phyloP scores from a whole-genome alignment of 2,113 vertebrate species.

The Garra rufa region DNA sequence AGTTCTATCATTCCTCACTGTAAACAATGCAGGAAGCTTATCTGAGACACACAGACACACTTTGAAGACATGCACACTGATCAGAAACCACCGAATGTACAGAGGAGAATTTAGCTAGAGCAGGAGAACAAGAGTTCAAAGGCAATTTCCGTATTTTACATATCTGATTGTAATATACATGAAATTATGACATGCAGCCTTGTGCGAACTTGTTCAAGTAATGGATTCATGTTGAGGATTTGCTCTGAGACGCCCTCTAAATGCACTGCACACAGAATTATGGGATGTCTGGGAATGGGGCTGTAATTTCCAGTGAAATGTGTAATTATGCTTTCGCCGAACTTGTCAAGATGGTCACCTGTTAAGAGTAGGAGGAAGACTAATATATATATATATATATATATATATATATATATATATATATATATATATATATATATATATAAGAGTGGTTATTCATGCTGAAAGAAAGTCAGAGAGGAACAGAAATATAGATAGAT shows the following conservation, averaged over 20 bases:
- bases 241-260: not conserved
- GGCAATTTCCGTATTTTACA: not conserved
- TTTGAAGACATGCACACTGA: not conserved
- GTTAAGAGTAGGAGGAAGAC: not conserved
- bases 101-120: not conserved
- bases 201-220: not conserved
- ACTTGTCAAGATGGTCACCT: constrained; percentile 1
- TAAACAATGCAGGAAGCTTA: not conserved
- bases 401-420: no score
- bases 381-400: not conserved
- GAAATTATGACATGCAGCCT: not conserved
- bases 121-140: not conserved
- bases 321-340: constrained; percentile 5
- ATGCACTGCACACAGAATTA: not conserved
- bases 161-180: not conserved
- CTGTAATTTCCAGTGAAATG: not conserved
- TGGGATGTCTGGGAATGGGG: not conserved
- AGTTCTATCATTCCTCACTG: not conserved
- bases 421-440: no score
- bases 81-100: not conserved
- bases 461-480: not conserved
- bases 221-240: not conserved
- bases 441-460: not conserved
- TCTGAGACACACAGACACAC: not conserved
- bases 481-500: not conserved